Base-by-base conservation (phyloP, 2,888 invertebrate species). In the Ornithoptera alexandrae region DNA sequence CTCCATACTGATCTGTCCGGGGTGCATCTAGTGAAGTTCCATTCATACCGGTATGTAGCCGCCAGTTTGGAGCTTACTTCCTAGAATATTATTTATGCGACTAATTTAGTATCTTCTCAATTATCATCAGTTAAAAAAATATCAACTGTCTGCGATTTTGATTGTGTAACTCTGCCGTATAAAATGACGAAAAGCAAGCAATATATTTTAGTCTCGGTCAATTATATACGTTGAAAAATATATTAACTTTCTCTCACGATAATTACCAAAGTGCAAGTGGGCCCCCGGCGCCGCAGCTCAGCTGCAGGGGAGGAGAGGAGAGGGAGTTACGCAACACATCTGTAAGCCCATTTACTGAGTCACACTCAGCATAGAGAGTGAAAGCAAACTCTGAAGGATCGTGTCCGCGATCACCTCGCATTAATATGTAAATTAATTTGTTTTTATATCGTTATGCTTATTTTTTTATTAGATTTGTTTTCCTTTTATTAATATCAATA, bases 181-280 rank as follows among this genome's bases (percentile, higher is more conserved):
- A 83, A 81, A 83, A 78, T 85, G 76, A 83, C 80, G 85, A 83
- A 85, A 84, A 74, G 71, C 69, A 80, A 76, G 71, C 74, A 73
- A 46, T 74, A 77, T 79, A 79, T 80, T 80, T 84, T 77, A 81
- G 81, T 82, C 76, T 78, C 82, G 79, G 81, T 86, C 82, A 83
- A 88, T 88, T 82, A 89, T 86, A 85, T 82, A 82, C 79, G 78
- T 81, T 86, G 83, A 89, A 89, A 88, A 88, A 82, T 85, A 88
- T 85, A 88, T 84, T 80, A 81, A 88, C 91, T 92, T 92, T 91
- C 91, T 84, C 91, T 75, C 72, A 71, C 70, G 76, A 82, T 85
- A 88, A 89, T 89, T 87, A 87, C 84, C 78, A 75, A 78, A 77
- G 76, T 79, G 81, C 75, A 77, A 80, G 81, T 77, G 75, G 76